These are phyloP conservation scores for Tholera decimalis DNA, from an alignment of 2,888 invertebrate species.

Conservation along the genomic window DNA sequence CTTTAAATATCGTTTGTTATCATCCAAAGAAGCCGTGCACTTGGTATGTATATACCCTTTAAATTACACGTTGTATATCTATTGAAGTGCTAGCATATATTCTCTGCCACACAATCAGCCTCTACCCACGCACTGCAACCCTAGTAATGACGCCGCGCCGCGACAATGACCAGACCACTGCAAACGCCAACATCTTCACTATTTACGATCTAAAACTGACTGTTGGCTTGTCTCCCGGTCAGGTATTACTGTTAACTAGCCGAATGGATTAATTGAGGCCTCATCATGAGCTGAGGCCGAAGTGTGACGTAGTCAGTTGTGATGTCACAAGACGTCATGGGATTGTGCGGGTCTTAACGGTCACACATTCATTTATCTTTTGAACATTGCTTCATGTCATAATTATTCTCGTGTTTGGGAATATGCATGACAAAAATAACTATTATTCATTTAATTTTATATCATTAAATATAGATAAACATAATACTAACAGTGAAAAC, in stretches of 20 bases:
- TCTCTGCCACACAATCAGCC: neutral
- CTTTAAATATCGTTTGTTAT: too few species aligned
- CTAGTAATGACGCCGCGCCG: neutral
- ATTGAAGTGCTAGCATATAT: too few species aligned
- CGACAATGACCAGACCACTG: slow-evolving; percentile 34
- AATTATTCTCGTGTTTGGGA: too few species aligned
- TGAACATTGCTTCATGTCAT: neutral
- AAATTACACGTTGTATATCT: too few species aligned
- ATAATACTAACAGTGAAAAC: too few species aligned
- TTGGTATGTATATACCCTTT: too few species aligned
- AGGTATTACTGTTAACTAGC: slow-evolving; percentile 33
- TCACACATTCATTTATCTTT: neutral
- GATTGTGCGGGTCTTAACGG: neutral
- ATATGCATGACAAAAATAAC: too few species aligned
- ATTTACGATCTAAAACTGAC: neutral
- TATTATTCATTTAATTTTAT: too few species aligned
- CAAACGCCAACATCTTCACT: slow-evolving; percentile 29
- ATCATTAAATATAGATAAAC: too few species aligned
- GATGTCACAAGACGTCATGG: slow-evolving; percentile 8
- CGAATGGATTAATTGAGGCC: slow-evolving; percentile 41
- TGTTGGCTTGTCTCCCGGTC: slow-evolving; percentile 45
- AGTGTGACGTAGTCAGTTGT: slow-evolving; percentile 3
- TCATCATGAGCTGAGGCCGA: slow-evolving; percentile 20
- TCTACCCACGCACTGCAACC: neutral
- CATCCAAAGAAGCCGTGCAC: too few species aligned